Conservation (phyloP, 2,888 invertebrate genomes). For the Schrankia costaestrigalis region DNA sequence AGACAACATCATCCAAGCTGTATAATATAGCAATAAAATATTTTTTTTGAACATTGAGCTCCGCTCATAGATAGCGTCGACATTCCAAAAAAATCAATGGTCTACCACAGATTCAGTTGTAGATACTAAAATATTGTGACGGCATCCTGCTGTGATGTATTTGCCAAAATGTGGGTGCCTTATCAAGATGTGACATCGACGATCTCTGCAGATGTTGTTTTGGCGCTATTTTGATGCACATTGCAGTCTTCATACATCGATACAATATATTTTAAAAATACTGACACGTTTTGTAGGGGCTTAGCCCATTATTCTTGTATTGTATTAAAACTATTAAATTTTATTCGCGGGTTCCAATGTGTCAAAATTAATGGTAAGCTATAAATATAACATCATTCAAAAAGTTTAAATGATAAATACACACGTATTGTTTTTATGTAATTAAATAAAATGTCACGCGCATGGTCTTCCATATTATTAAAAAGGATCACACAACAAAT, state of each 20-base stretch:
- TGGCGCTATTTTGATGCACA: conserved; percentile 53
- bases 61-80: conserved; percentile 27
- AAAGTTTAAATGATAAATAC: too few species aligned
- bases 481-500: conserved; percentile 34
- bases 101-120: conserved; percentile 60
- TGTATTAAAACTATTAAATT: conserved; percentile 31
- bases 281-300: conserved; percentile 35
- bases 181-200: conserved; percentile 66
- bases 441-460: too few species aligned
- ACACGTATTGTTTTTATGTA: too few species aligned
- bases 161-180: conserved; percentile 78
- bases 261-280: conserved; percentile 29
- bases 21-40: conserved; percentile 21
- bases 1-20: conserved; percentile 8
- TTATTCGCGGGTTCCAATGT: conserved; percentile 14
- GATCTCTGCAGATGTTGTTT: conserved; percentile 60
- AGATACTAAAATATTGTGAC: conserved; percentile 78
- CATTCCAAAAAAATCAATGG: conserved; percentile 43
- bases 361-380: background rate
- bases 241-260: conserved; percentile 38
- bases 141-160: conserved; percentile 73
- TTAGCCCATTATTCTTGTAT: conserved; percentile 35
- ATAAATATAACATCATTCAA: background rate
- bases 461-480: conserved; percentile 34
- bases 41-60: conserved; percentile 16